Evolutionary conservation across 2,797 vertebrate species (phyloP).

Genomic region (Esox masquinongy): DNA sequence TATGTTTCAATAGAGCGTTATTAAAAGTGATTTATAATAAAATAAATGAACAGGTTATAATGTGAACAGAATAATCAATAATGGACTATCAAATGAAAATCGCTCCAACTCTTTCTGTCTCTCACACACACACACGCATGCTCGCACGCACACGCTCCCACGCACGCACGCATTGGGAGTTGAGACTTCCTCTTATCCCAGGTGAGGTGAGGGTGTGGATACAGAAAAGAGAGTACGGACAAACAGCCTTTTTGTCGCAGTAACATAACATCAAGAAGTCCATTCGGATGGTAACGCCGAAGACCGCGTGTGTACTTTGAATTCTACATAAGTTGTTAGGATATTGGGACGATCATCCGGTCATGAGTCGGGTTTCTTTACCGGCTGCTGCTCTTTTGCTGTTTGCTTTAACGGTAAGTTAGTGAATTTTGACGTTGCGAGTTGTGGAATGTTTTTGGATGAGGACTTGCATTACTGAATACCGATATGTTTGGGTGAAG

Average conservation of each 20-base stretch:
- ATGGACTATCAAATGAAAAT: too few relatives aligned
- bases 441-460: not conserved
- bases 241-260: not conserved
- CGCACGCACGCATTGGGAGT: slow-evolving; percentile 6
- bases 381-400: slow-evolving; percentile 34
- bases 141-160: too few relatives aligned
- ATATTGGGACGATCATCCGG: slow-evolving; percentile 12
- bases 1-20: too few relatives aligned
- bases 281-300: slow-evolving; percentile 4
- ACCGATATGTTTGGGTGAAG: too few relatives aligned
- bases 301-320: not conserved
- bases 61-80: too few relatives aligned
- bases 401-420: slow-evolving; percentile 54
- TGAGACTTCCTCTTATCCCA: slow-evolving; percentile 30
- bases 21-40: too few relatives aligned
- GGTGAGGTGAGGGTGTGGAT: slow-evolving; percentile 32
- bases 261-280: slow-evolving; percentile 8
- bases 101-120: too few relatives aligned
- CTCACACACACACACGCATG: not conserved
- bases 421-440: not conserved
- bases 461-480: too few relatives aligned
- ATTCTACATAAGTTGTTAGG: slow-evolving; percentile 15
- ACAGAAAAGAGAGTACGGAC: not conserved
- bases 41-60: too few relatives aligned
- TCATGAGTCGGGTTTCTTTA: slow-evolving; percentile 48